Evolutionary conservation across 2,797 vertebrate species (phyloP).

Genomic region (Sebastes minor): DNA sequence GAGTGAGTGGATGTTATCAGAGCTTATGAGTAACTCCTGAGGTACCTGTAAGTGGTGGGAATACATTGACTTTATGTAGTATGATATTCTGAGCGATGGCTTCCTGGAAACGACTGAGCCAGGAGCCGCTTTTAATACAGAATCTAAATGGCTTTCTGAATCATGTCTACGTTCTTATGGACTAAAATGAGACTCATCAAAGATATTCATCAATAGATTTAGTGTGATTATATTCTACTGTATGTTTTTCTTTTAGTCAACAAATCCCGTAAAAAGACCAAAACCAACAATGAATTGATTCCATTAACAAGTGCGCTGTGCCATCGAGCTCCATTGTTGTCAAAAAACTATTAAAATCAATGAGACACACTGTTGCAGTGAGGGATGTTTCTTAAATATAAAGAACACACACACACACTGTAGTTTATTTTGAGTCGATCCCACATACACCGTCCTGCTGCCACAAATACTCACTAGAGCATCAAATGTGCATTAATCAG

Average conservation of each 20-base stretch:
- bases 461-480: background rate
- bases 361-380: background rate
- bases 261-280: background rate
- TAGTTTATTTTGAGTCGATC: background rate
- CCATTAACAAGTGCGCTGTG: background rate
- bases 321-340: background rate
- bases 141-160: slow-evolving; percentile 6
- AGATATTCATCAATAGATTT: background rate
- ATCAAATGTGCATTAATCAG: background rate
- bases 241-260: background rate
- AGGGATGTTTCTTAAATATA: background rate
- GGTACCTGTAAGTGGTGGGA: slow-evolving; percentile 60
- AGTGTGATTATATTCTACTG: background rate
- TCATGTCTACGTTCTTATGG: slow-evolving; percentile 8
- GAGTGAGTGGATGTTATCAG: slow-evolving; percentile 53
- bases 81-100: slow-evolving; percentile 27
- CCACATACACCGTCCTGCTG: background rate
- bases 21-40: slow-evolving; percentile 38
- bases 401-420: background rate
- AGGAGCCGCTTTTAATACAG: slow-evolving; percentile 29
- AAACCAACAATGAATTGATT: background rate
- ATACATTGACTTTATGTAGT: slow-evolving; percentile 45
- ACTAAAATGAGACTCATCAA: background rate
- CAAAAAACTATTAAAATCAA: background rate
- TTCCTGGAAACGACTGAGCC: slow-evolving; percentile 50